Evolutionary conservation across 1,140 invertebrate species (phyloP).

Genomic region (Trichonephila clavipes): DNA sequence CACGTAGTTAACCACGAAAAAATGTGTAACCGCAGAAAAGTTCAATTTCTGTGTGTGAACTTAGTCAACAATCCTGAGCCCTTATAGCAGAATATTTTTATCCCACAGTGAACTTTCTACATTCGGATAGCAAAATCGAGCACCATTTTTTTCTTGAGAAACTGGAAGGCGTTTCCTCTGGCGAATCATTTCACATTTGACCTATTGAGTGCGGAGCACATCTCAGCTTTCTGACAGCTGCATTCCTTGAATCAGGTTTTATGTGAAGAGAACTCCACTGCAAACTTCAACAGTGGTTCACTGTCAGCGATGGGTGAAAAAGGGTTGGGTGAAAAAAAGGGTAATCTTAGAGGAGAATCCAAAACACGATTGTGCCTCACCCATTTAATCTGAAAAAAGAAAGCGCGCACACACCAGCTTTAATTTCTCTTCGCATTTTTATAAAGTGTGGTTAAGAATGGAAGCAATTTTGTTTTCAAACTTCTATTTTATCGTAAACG

Average conservation of each 20-base stretch:
- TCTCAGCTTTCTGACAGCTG: constrained; percentile 49
- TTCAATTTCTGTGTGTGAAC: too few species aligned
- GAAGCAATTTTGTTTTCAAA: too few species aligned
- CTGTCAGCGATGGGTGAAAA: not conserved
- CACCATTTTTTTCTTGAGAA: not conserved
- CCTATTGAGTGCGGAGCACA: not conserved
- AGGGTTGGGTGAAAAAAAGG: constrained; percentile 17
- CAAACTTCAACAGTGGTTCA: constrained; percentile 30
- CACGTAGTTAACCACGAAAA: too few species aligned
- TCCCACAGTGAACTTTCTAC: too few species aligned
- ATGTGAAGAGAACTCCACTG: not conserved
- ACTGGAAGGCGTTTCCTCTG: constrained; percentile 11
- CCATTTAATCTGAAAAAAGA: not conserved
- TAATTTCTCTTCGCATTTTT: not conserved
- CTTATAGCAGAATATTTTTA: too few species aligned
- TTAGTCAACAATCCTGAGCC: too few species aligned
- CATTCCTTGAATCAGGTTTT: constrained; percentile 34
- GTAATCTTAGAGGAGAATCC: constrained; percentile 9
- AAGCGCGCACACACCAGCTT: not conserved
- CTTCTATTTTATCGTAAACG: too few species aligned
- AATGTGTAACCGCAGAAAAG: too few species aligned
- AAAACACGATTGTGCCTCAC: constrained; percentile 24
- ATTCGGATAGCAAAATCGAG: not conserved
- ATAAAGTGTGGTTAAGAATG: not conserved
- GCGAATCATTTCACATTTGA: constrained; percentile 36